A percentile compares a stretch with the other conserved stretches of the same genome.
Conservation (phyloP, 2,113 vertebrate genomes). For the Phylloscopus whistleri region DNA sequence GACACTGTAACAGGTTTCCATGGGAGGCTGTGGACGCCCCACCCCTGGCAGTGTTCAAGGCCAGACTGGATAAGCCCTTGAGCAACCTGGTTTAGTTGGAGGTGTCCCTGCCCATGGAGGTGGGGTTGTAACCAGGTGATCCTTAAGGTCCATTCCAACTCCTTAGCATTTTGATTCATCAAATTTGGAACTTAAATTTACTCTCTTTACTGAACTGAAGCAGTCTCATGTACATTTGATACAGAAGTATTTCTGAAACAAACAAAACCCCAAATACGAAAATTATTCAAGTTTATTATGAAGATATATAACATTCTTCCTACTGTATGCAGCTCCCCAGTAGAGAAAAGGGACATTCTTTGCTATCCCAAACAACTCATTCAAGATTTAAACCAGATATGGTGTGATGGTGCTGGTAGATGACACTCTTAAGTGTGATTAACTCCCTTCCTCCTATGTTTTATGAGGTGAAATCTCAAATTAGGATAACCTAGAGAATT, state of each 20-base stretch:
- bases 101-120: neutral
- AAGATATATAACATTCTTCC: neutral
- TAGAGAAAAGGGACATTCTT: neutral
- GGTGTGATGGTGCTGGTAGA: neutral
- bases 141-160: too few relatives aligned
- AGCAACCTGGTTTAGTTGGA: neutral
- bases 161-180: neutral
- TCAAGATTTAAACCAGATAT: neutral
- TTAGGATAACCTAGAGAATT: neutral
- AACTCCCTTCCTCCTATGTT: neutral
- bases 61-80: neutral
- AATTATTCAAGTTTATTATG: neutral
- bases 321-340: neutral
- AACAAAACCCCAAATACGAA: neutral
- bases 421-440: neutral
- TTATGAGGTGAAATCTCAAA: neutral
- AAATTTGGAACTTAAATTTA: neutral
- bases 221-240: neutral
- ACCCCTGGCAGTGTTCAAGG: neutral
- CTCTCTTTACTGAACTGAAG: neutral
- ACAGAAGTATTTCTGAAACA: neutral
- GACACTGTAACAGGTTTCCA: neutral
- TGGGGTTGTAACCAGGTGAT: rapidly evolving
- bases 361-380: neutral
- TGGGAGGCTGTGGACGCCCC: neutral